Conservation (phyloP, 2,113 vertebrate species). For the Phaetusa simplex region DNA sequence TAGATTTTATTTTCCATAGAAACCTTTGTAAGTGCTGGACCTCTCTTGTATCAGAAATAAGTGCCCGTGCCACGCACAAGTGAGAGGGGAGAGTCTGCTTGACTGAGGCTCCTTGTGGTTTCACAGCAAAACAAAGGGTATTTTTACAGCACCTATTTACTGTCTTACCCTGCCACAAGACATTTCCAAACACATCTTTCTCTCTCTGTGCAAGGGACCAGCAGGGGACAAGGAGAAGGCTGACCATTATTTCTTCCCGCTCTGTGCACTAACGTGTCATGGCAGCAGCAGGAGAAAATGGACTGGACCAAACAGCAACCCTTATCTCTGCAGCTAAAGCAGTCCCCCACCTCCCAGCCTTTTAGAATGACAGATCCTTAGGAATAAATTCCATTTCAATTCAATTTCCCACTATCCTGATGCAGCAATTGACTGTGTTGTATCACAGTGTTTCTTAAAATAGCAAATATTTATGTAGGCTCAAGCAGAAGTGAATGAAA, state of each 20-base stretch:
- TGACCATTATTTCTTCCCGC: not conserved
- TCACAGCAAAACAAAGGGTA: not conserved
- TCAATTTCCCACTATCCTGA: not conserved
- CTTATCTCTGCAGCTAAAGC: not conserved
- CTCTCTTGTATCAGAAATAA: accelerated
- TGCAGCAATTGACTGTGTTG: not conserved
- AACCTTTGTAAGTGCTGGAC: not conserved
- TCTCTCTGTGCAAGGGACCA: too few species aligned
- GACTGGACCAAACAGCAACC: too few species aligned
- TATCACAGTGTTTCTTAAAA: not conserved
- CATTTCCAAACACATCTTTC: not conserved
- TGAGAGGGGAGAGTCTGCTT: accelerated
- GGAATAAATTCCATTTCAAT: not conserved
- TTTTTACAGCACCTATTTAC: too few species aligned
- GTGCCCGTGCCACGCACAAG: too few species aligned
- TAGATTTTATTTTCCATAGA: not conserved
- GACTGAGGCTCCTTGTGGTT: too few species aligned
- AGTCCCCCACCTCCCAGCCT: not conserved
- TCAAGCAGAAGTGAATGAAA: not conserved
- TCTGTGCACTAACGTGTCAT: accelerated
- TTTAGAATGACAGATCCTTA: not conserved
- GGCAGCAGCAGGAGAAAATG: not conserved
- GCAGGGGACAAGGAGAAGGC: not conserved
- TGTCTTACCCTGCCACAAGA: not conserved
- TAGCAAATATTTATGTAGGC: not conserved